These are phyloP conservation scores for Dicaeum eximium DNA, from an alignment of 2,113 vertebrate species.

Conservation along the genomic window DNA sequence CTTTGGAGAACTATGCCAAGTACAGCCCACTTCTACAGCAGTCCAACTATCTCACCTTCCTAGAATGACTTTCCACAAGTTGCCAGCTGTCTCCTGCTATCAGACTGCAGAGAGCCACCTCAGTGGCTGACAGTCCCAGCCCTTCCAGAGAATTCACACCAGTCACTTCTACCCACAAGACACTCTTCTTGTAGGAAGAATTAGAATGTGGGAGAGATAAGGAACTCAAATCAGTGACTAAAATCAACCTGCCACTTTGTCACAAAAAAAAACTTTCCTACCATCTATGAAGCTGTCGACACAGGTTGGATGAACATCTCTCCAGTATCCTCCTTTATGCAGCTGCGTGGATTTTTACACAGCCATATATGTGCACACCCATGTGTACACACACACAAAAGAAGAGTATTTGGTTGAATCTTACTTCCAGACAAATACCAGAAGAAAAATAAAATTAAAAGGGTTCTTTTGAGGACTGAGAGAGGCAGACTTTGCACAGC, in stretches of 20 bases:
- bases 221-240: not conserved
- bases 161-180: not conserved
- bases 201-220: not conserved
- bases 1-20: conserved; percentile 1
- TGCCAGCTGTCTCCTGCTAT: not conserved
- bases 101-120: not conserved
- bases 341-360: not conserved
- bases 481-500: not conserved
- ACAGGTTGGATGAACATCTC: not conserved
- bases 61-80: not conserved
- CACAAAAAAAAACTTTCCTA: not conserved
- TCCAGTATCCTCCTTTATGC: not conserved
- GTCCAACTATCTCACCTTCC: conserved; percentile 8
- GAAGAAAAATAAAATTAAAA: not conserved
- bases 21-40: not conserved
- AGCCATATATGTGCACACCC: not conserved
- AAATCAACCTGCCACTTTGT: not conserved
- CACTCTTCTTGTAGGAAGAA: not conserved
- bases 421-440: not conserved
- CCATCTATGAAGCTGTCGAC: not conserved
- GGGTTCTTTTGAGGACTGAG: not conserved
- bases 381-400: not conserved
- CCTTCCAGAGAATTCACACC: not conserved
- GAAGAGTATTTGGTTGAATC: not conserved
- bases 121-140: not conserved